A percentile compares a stretch with the other conserved stretches of the same genome.
These are phyloP conservation scores for Cheilosia grossa DNA, from an alignment of 2,888 invertebrate species.

Conservation along the genomic window DNA sequence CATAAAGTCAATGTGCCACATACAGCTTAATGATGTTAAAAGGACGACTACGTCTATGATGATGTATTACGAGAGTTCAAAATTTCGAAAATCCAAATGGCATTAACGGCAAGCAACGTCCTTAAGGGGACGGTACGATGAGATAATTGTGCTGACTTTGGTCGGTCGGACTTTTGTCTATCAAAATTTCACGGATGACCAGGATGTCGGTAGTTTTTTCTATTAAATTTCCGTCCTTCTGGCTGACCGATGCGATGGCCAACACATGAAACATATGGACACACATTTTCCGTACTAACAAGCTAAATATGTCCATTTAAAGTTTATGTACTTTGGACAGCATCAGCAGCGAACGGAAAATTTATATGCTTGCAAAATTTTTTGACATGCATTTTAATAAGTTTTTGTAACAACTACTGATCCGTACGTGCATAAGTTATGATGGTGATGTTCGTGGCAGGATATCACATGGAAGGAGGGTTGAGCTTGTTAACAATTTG, in stretches of 20 bases:
- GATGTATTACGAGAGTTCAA: constrained; percentile 55
- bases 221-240: constrained; percentile 33
- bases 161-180: constrained; percentile 70
- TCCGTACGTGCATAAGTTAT: constrained; percentile 59
- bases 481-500: constrained; percentile 54
- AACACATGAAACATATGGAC: constrained; percentile 22
- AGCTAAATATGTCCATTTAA: constrained; percentile 71
- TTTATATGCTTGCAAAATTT: constrained; percentile 52
- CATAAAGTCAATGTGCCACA: constrained; percentile 15
- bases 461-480: constrained; percentile 11
- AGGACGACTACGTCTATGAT: constrained; percentile 23
- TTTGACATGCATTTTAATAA: constrained; percentile 74
- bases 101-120: constrained; percentile 47
- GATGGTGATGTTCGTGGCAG: constrained; percentile 49
- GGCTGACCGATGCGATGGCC: constrained; percentile 32
- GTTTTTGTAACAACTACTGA: constrained; percentile 74
- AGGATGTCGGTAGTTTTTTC: constrained; percentile 35
- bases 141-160: constrained; percentile 71
- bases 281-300: constrained; percentile 62
- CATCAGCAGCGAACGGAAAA: constrained; percentile 32
- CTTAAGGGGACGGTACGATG: constrained; percentile 18
- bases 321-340: constrained; percentile 63
- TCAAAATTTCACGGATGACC: constrained; percentile 71
- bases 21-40: constrained; percentile 44
- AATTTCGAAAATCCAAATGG: constrained; percentile 49